Percentiles rank a stretch among this genome's conserved stretches.
phyloP scores from a whole-genome alignment of 2,888 invertebrate species.

The Orchestes rusci region DNA sequence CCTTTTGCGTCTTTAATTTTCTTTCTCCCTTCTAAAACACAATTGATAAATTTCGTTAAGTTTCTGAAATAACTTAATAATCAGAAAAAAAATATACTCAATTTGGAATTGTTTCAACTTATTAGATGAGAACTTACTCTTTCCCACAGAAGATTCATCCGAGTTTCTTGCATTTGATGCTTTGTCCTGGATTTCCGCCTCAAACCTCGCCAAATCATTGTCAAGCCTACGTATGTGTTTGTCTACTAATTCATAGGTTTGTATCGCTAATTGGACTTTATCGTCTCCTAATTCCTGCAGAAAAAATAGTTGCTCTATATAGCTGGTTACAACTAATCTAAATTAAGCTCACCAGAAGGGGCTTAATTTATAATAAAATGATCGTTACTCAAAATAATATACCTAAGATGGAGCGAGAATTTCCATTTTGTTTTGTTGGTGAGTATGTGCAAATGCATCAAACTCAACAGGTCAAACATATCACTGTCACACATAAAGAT shows the following conservation, averaged over 20 bases:
- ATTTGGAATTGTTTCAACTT: background rate
- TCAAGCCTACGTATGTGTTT: slow-evolving; percentile 95
- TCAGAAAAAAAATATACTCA: no score
- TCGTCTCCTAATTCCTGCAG: slow-evolving; percentile 84
- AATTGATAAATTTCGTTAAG: background rate
- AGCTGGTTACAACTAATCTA: no score
- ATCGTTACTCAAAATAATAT: no score
- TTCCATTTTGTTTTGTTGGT: no score
- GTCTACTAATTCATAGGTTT: slow-evolving; percentile 97
- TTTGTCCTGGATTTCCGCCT: slow-evolving; percentile 95
- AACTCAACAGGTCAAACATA: no score
- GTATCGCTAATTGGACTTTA: slow-evolving; percentile 94
- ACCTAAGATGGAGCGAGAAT: no score
- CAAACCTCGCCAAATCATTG: slow-evolving; percentile 92
- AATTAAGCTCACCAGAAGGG: no score
- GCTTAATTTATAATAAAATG: no score
- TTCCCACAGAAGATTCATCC: slow-evolving; percentile 55
- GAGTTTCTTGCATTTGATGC: slow-evolving; percentile 69
- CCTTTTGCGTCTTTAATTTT: slow-evolving; percentile 58
- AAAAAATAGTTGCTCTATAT: slow-evolving; percentile 9
- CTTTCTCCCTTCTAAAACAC: slow-evolving; percentile 51
- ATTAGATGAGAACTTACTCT: slow-evolving; percentile 44
- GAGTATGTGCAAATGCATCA: no score
- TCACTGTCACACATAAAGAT: no score
- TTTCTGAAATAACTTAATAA: no score